Conservation (phyloP, 2,797 vertebrate species). For the Arvicola amphibius region DNA sequence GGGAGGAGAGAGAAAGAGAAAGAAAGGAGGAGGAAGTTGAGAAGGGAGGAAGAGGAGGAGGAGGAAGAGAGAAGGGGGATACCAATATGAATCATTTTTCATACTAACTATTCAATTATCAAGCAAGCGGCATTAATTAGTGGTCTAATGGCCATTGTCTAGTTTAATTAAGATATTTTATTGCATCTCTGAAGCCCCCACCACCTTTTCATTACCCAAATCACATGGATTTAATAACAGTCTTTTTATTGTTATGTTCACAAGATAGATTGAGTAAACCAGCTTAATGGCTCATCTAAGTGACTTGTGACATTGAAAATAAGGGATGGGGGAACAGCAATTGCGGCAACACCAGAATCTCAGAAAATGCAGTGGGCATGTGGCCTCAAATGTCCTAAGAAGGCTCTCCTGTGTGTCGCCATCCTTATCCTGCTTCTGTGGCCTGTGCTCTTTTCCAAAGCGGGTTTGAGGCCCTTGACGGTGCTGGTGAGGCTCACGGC, state of each 20-base stretch:
- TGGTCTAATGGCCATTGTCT: conserved; percentile 45
- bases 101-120: conserved; percentile 49
- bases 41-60: background rate
- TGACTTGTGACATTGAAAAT: background rate
- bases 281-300: background rate
- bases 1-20: no score
- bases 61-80: background rate
- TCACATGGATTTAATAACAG: conserved; percentile 41
- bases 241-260: conserved; percentile 51
- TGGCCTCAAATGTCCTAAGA: background rate
- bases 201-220: background rate
- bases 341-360: background rate
- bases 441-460: background rate
- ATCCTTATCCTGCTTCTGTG: background rate
- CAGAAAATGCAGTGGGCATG: background rate
- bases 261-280: conserved; percentile 62
- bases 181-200: conserved; percentile 29
- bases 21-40: background rate
- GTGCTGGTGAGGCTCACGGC: background rate
- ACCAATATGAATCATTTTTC: conserved; percentile 46
- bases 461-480: background rate
- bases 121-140: conserved; percentile 52
- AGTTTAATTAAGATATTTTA: conserved; percentile 66
- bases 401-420: background rate
- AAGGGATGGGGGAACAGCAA: background rate